These are phyloP conservation scores for Halisarca cf. caerulea DNA, from an alignment of 37 sponge, comb jelly and placozoan genomes.

Conservation along the genomic window DNA sequence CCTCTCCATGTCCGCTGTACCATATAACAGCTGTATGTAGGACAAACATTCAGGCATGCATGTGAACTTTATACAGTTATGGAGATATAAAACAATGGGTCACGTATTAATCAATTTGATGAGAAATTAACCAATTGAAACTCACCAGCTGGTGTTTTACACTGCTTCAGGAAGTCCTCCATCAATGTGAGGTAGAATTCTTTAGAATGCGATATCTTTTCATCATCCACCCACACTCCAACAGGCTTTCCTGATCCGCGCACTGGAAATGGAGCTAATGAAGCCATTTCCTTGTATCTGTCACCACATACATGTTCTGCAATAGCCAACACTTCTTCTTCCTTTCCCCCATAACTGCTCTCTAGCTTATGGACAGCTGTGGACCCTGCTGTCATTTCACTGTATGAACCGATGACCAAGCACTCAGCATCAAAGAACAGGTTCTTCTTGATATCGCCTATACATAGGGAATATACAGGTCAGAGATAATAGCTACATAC, in stretches of 20 bases:
- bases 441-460: background rate
- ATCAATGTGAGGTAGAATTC: constrained; percentile 12
- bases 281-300: background rate
- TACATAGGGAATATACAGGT: background rate
- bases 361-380: background rate
- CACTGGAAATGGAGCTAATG: background rate
- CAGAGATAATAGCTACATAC: too few species aligned
- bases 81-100: too few species aligned
- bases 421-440: background rate
- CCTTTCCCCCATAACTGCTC: background rate
- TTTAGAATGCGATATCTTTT: background rate
- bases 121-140: background rate
- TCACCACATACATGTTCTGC: background rate
- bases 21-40: constrained; percentile 36
- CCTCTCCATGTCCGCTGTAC: constrained; percentile 56
- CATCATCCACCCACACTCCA: constrained; percentile 29
- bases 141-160: constrained; percentile 21
- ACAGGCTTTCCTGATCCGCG: background rate
- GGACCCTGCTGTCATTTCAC: background rate
- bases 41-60: background rate
- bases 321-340: constrained; percentile 6
- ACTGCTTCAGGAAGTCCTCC: constrained; percentile 22
- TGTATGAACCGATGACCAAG: background rate
- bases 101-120: background rate
- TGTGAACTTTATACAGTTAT: background rate